A percentile compares a stretch with the other conserved stretches of the same genome.
phyloP scores from a whole-genome alignment of 2,113 vertebrate genomes.

The Etheostoma spectabile region DNA sequence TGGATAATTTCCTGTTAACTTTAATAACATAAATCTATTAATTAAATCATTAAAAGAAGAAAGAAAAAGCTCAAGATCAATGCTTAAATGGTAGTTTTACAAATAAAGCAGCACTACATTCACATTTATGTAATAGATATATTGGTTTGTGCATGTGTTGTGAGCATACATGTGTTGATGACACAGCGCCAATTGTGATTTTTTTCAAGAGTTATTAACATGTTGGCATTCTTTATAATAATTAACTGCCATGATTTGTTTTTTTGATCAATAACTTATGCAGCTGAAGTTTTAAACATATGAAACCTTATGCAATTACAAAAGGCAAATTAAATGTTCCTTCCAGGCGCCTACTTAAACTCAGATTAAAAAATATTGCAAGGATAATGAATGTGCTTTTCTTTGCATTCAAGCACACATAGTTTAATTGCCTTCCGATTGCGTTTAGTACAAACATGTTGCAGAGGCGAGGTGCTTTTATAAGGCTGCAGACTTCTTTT shows the following conservation, averaged over 20 bases:
- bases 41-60: constrained; percentile 26
- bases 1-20: constrained; percentile 60
- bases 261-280: constrained; percentile 69
- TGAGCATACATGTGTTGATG: neutral
- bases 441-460: constrained; percentile 59
- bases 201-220: constrained; percentile 48
- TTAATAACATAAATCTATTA: constrained; percentile 37
- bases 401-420: constrained; percentile 55
- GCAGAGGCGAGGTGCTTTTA: neutral
- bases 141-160: neutral
- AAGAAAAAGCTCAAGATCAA: constrained; percentile 38
- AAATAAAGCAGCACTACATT: neutral
- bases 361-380: constrained; percentile 68
- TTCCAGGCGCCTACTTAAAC: constrained; percentile 61
- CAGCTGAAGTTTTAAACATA: constrained; percentile 63
- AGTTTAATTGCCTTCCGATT: constrained; percentile 59
- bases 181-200: constrained; percentile 6
- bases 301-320: constrained; percentile 74
- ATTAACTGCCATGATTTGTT: constrained; percentile 50
- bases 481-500: constrained; percentile 32
- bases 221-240: constrained; percentile 48
- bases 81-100: constrained; percentile 20
- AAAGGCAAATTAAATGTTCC: constrained; percentile 75
- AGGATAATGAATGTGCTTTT: constrained; percentile 50
- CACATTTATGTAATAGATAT: neutral